phyloP scores from a whole-genome alignment of 2,113 vertebrate species.

The Pangasianodon hypophthalmus region DNA sequence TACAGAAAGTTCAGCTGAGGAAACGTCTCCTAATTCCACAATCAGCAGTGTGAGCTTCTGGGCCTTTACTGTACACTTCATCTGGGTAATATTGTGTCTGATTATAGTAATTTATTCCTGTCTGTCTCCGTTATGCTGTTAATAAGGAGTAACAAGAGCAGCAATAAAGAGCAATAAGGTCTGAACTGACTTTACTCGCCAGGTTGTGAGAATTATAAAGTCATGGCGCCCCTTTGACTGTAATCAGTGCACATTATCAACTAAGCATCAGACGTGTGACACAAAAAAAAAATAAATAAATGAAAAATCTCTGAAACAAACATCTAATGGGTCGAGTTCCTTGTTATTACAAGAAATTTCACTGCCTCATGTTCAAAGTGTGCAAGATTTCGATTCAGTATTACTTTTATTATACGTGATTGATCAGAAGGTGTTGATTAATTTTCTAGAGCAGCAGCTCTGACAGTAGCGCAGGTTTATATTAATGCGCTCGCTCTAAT shows the following conservation, averaged over 20 bases:
- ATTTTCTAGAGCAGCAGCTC: too few species aligned
- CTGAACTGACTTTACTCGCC: background rate
- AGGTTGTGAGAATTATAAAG: background rate
- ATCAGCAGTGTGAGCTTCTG: background rate
- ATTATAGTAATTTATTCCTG: background rate
- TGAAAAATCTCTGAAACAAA: background rate
- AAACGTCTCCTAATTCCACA: background rate
- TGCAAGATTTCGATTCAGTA: background rate
- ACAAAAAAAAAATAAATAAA: too few species aligned
- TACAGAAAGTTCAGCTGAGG: background rate
- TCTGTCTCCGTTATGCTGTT: background rate
- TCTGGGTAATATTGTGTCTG: background rate
- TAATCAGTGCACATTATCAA: background rate
- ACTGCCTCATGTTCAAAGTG: background rate
- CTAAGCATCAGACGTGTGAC: background rate
- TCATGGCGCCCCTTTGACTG: background rate
- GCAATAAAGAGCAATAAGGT: background rate
- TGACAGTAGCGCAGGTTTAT: too few species aligned
- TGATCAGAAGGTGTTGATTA: too few species aligned
- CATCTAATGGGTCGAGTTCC: background rate
- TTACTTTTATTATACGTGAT: too few species aligned
- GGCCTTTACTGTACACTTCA: background rate
- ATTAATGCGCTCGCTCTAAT: too few species aligned
- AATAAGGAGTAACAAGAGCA: background rate
- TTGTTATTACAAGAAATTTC: background rate